These are phyloP conservation scores for Agrilus cyanescens DNA, from an alignment of 2,888 invertebrate genomes.

Conservation along the genomic window DNA sequence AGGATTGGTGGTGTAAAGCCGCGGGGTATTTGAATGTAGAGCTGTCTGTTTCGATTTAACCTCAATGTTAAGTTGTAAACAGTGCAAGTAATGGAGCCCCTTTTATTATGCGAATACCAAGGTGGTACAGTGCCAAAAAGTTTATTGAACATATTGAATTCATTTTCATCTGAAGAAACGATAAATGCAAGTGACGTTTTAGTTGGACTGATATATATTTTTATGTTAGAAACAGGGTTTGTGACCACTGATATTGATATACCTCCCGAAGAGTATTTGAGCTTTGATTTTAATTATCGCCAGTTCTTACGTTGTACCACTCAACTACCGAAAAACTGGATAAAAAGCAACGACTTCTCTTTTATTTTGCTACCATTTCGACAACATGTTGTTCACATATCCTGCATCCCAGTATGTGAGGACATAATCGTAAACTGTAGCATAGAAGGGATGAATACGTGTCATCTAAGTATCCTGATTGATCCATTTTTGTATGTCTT, in stretches of 20 bases:
- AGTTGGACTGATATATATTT: slow-evolving; percentile 28
- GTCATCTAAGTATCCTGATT: slow-evolving; percentile 20
- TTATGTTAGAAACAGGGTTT: slow-evolving; percentile 33
- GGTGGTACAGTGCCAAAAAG: slow-evolving; percentile 23
- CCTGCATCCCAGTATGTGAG: slow-evolving; percentile 21
- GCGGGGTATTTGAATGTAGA: neutral
- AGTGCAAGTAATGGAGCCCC: slow-evolving; percentile 23
- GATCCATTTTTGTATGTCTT: slow-evolving; percentile 26
- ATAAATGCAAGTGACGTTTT: slow-evolving; percentile 23
- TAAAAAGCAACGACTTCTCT: slow-evolving; percentile 18
- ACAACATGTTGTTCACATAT: slow-evolving; percentile 21
- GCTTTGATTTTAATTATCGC: slow-evolving; percentile 22
- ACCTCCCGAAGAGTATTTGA: slow-evolving; percentile 9
- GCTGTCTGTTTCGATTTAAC: slow-evolving; percentile 2
- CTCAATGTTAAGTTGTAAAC: slow-evolving; percentile 3
- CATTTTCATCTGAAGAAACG: slow-evolving; percentile 6
- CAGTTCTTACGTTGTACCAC: slow-evolving; percentile 20
- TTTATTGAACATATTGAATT: slow-evolving; percentile 22
- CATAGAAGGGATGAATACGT: slow-evolving; percentile 18
- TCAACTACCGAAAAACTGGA: slow-evolving; percentile 23
- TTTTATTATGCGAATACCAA: slow-evolving; percentile 28
- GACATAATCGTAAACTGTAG: slow-evolving; percentile 29
- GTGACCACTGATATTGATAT: slow-evolving; percentile 21
- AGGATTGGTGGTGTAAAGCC: neutral
- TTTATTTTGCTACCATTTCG: slow-evolving; percentile 23